Percentiles rank a stretch among this genome's conserved stretches.
Evolutionary conservation across 2,113 vertebrate genomes (phyloP).

Genomic region (Antigone vipio): DNA sequence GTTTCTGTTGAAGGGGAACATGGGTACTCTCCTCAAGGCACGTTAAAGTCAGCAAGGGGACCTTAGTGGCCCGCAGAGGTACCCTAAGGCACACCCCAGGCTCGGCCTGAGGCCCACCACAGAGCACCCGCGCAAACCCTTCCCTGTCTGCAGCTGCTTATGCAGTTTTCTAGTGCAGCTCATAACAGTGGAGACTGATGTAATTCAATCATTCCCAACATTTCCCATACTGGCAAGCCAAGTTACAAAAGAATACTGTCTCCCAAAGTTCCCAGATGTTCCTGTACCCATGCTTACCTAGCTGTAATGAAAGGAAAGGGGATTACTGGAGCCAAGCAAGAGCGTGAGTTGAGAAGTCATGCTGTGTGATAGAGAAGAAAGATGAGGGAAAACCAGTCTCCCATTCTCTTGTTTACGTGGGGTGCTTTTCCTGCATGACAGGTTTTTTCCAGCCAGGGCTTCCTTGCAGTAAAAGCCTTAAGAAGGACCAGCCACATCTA

Average conservation of each 20-base stretch:
- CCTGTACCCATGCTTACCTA: neutral
- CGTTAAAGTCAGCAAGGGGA: neutral
- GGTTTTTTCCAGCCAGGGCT: neutral
- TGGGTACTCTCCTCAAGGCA: neutral
- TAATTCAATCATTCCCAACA: neutral
- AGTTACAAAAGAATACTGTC: neutral
- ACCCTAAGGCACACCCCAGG: neutral
- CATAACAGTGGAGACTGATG: neutral
- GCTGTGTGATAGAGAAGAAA: neutral
- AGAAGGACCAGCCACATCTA: neutral
- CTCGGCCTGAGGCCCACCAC: neutral
- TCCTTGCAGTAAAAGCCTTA: neutral
- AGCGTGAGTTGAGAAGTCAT: neutral
- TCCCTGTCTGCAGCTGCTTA: neutral
- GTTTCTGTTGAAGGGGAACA: neutral
- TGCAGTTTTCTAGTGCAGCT: neutral
- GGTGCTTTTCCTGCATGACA: neutral
- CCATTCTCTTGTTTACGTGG: rapidly evolving
- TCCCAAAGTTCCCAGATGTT: neutral
- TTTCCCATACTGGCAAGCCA: neutral
- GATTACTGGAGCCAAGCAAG: neutral
- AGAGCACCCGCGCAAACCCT: neutral
- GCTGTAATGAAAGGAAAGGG: neutral
- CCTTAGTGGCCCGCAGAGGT: neutral
- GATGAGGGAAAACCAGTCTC: neutral